Evolutionary conservation across 1,140 invertebrate species (phyloP).

Genomic region (Temnothorax longispinosus): DNA sequence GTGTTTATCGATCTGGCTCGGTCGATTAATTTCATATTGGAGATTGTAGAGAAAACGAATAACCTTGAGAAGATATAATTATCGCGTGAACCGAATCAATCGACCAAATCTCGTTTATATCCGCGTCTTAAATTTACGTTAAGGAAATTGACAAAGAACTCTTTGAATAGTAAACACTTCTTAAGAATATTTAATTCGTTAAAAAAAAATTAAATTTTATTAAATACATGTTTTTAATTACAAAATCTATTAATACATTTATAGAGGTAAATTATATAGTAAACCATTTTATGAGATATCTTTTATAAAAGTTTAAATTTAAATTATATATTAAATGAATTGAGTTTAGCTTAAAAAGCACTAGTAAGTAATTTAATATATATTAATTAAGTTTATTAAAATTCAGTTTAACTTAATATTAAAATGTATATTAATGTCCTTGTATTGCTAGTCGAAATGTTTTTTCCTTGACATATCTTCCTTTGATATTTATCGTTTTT

Average conservation of each 20-base stretch:
- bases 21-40: slow-evolving; percentile 27
- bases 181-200: background rate
- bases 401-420: background rate
- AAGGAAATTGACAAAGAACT: background rate
- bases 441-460: background rate
- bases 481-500: background rate
- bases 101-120: background rate
- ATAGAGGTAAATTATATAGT: background rate
- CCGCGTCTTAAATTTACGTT: background rate
- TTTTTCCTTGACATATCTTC: background rate
- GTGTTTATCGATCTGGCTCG: background rate
- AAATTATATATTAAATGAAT: slow-evolving; percentile 38
- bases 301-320: background rate
- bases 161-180: background rate
- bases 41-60: background rate
- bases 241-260: background rate
- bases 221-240: background rate
- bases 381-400: background rate
- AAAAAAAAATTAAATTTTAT: slow-evolving; percentile 6
- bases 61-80: background rate
- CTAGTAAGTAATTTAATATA: background rate
- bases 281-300: background rate
- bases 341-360: background rate
- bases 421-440: background rate
- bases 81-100: background rate